Conservation (phyloP, 2,113 vertebrate species). For the Xenus cinereus region DNA sequence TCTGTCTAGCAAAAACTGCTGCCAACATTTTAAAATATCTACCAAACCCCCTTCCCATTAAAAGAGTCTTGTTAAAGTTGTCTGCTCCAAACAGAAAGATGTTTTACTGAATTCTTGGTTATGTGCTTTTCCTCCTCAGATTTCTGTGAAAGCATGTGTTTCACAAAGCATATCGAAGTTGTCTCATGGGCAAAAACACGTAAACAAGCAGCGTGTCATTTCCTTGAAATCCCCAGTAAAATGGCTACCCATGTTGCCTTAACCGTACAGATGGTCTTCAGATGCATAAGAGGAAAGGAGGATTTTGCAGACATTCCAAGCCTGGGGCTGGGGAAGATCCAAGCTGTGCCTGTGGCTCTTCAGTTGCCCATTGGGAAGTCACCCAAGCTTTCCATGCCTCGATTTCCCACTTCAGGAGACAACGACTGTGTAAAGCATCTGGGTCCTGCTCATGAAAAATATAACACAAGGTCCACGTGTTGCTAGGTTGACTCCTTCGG, state of each 20-base stretch:
- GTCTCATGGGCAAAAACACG: not conserved
- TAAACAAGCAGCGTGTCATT: not conserved
- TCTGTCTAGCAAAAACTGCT: not conserved
- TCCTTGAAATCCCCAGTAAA: not conserved
- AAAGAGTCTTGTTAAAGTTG: not conserved
- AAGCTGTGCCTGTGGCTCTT: not conserved
- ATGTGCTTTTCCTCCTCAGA: not conserved
- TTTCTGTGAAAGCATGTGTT: slow-evolving; percentile 1
- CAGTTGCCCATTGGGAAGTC: not conserved
- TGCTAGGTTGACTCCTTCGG: not conserved
- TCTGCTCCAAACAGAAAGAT: not conserved
- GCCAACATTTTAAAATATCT: not conserved
- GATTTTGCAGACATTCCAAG: not conserved
- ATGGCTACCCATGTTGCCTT: not conserved
- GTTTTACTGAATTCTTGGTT: not conserved
- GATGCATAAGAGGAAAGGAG: not conserved
- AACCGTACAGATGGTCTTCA: not conserved
- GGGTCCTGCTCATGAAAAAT: not conserved
- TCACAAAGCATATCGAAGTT: not conserved
- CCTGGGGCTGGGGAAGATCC: not conserved
- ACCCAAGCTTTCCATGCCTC: not conserved
- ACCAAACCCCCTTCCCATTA: not conserved
- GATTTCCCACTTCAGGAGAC: not conserved
- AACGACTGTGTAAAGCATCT: not conserved
- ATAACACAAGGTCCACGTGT: not conserved